phyloP scores from a whole-genome alignment of 2,113 vertebrate genomes.

The Barbus barbus region DNA sequence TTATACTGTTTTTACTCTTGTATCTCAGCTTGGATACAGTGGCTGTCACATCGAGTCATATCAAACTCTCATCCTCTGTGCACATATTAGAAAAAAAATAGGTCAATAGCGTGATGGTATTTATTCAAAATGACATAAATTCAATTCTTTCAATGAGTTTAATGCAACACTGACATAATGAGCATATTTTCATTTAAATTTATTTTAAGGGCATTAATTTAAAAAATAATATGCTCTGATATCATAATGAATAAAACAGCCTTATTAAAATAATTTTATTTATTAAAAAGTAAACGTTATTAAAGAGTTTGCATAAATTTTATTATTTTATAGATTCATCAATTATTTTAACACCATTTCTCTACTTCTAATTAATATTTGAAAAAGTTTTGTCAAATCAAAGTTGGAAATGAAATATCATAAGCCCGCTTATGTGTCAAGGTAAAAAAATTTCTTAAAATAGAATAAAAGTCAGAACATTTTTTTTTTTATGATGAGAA shows the following conservation, averaged over 20 bases:
- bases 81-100: neutral
- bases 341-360: neutral
- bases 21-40: neutral
- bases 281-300: too few species aligned
- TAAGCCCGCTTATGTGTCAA: too few species aligned
- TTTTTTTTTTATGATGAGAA: too few species aligned
- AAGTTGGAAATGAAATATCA: too few species aligned
- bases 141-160: too few species aligned
- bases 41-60: neutral
- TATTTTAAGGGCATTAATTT: neutral
- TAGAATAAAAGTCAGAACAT: too few species aligned
- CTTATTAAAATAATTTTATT: too few species aligned
- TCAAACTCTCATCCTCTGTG: neutral
- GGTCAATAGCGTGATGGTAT: neutral
- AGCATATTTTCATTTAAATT: neutral
- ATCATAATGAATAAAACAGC: neutral
- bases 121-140: too few species aligned
- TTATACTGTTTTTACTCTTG: neutral
- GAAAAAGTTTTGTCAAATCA: too few species aligned
- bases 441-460: too few species aligned
- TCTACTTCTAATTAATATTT: neutral
- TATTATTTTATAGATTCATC: neutral
- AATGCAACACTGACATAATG: neutral
- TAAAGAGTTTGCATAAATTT: neutral
- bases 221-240: neutral